phyloP scores from a whole-genome alignment of 1,140 invertebrate species.

The Caenorhabditis briggsae region DNA sequence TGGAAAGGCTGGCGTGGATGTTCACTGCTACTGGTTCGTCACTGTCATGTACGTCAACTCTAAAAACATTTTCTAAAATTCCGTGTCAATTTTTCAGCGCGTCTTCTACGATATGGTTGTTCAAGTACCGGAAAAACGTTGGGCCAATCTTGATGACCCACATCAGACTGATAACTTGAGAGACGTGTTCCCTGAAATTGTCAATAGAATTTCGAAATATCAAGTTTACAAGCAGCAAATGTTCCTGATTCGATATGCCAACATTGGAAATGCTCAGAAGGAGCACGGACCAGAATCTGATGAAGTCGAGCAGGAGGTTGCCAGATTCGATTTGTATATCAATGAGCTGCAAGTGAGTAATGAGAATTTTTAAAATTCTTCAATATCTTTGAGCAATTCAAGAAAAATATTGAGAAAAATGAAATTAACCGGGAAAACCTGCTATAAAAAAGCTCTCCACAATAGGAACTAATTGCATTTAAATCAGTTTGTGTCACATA shows the following conservation, averaged over 20 bases:
- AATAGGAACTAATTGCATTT: no score
- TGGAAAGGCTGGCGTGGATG: slow-evolving; percentile 75
- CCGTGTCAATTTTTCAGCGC: slow-evolving; percentile 63
- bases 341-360: slow-evolving; percentile 54
- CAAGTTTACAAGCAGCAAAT: slow-evolving; percentile 74
- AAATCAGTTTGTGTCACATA: no score
- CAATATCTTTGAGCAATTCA: slow-evolving; percentile 18
- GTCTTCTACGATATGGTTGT: slow-evolving; percentile 75
- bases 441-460: no score
- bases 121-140: slow-evolving; percentile 70
- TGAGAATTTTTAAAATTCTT: not conserved
- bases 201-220: slow-evolving; percentile 75
- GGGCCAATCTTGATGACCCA: slow-evolving; percentile 47
- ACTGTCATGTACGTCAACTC: slow-evolving; percentile 72
- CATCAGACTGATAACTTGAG: slow-evolving; percentile 58
- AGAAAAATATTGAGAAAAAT: no score
- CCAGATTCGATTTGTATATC: slow-evolving; percentile 47
- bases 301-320: slow-evolving; percentile 58
- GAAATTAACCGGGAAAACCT: no score
- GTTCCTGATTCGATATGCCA: slow-evolving; percentile 61
- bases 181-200: slow-evolving; percentile 67
- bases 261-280: slow-evolving; percentile 54
- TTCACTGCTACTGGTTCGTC: slow-evolving; percentile 78
- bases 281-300: slow-evolving; percentile 54
- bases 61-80: not conserved